These are phyloP conservation scores for Gobius niger DNA, from an alignment of 2,113 vertebrate genomes.

Conservation along the genomic window DNA sequence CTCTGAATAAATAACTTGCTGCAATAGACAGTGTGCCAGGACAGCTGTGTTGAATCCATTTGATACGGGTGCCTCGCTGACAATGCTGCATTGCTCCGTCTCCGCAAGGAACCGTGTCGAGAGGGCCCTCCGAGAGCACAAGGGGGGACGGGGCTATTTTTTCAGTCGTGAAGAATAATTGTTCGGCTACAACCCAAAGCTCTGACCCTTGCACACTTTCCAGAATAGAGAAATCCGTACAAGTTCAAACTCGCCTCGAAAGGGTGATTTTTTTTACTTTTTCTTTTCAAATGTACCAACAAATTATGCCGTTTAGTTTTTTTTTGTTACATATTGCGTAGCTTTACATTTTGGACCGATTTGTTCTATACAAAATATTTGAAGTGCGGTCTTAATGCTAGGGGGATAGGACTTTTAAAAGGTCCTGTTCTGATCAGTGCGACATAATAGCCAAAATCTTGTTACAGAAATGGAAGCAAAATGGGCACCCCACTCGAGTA, in stretches of 20 bases:
- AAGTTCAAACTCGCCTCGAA: neutral
- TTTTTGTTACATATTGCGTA: neutral
- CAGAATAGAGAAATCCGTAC: slow-evolving; percentile 9
- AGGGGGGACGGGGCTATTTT: slow-evolving; percentile 30
- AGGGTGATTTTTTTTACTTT: neutral
- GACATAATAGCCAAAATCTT: slow-evolving; percentile 28
- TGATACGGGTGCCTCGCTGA: slow-evolving; percentile 72
- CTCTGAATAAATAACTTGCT: slow-evolving; percentile 65
- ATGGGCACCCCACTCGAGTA: slow-evolving; percentile 47
- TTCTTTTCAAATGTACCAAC: neutral
- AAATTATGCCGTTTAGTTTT: too few relatives aligned
- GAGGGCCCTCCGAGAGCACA: slow-evolving; percentile 53
- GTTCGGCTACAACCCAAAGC: slow-evolving; percentile 35
- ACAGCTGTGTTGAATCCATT: slow-evolving; percentile 78
- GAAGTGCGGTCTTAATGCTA: too few relatives aligned
- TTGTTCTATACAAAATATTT: neutral
- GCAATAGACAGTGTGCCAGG: slow-evolving; percentile 60
- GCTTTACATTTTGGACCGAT: neutral
- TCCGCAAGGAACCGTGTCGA: slow-evolving; percentile 61
- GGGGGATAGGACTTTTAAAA: slow-evolving; percentile 21
- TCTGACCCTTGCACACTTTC: slow-evolving; percentile 30
- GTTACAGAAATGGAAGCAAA: slow-evolving; percentile 39
- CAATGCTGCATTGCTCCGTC: slow-evolving; percentile 67
- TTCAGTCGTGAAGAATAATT: slow-evolving; percentile 35
- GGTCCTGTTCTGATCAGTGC: slow-evolving; percentile 19